These are phyloP conservation scores for Acrobasis consociella DNA, from an alignment of 2,888 invertebrate species.

Conservation along the genomic window DNA sequence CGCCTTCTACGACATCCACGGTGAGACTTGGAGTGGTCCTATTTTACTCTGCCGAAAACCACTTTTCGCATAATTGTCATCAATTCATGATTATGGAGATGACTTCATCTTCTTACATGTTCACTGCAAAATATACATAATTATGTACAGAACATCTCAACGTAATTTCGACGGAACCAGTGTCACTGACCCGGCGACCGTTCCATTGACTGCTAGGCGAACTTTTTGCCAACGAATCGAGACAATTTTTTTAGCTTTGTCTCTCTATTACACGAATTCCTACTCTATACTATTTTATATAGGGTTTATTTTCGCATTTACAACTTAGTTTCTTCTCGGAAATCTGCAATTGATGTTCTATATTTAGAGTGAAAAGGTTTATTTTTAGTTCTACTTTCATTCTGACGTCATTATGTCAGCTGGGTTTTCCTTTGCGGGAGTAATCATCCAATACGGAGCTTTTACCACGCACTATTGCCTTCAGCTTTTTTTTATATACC, in stretches of 20 bases:
- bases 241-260: conserved; percentile 1
- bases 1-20: too few relatives aligned
- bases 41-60: too few relatives aligned
- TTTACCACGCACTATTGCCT: neutral
- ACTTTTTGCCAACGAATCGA: conserved; percentile 8
- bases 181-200: conserved; percentile 12
- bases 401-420: neutral
- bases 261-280: neutral
- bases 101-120: too few relatives aligned
- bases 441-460: neutral
- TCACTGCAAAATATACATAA: neutral
- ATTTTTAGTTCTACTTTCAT: neutral
- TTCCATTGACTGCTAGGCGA: conserved; percentile 16
- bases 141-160: neutral
- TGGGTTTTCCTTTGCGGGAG: conserved; percentile 8
- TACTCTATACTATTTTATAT: neutral
- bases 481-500: too few relatives aligned
- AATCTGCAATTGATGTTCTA: neutral
- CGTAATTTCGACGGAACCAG: neutral
- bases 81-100: too few relatives aligned
- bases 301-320: neutral
- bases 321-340: neutral
- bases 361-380: neutral
- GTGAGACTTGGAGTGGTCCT: too few relatives aligned
- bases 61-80: too few relatives aligned